Percentiles rank a stretch among this genome's conserved stretches.
These are phyloP conservation scores for Cottus gobio DNA, from an alignment of 2,113 vertebrate species.

Conservation along the genomic window DNA sequence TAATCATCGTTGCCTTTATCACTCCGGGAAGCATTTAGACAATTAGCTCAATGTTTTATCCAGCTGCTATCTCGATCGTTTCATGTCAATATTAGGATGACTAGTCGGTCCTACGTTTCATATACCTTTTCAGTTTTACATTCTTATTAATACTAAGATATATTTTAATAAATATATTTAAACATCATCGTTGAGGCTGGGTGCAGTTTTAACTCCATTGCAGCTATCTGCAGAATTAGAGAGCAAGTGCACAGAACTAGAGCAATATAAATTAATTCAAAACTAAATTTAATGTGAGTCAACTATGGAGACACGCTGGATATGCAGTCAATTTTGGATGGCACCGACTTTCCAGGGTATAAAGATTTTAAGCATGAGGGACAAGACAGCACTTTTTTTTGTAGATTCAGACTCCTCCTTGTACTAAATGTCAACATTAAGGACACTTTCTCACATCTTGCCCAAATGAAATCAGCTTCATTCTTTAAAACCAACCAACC, in stretches of 20 bases:
- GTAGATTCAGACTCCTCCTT: neutral
- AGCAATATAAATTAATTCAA: neutral
- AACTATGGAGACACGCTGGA: neutral
- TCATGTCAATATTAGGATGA: slow-evolving; percentile 56
- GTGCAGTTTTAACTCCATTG: neutral
- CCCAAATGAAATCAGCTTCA: neutral
- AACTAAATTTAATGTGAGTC: neutral
- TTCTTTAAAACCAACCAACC: neutral
- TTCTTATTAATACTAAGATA: neutral
- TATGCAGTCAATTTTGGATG: slow-evolving; percentile 35
- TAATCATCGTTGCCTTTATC: slow-evolving; percentile 66
- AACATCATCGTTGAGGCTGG: neutral
- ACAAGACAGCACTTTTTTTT: neutral
- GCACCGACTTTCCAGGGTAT: slow-evolving; percentile 21
- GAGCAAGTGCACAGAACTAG: neutral
- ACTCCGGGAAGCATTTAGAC: slow-evolving; percentile 46
- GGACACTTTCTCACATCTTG: neutral
- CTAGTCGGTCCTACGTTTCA: neutral
- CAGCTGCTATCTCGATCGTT: slow-evolving; percentile 46
- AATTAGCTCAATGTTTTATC: slow-evolving; percentile 46
- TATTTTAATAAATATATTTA: neutral
- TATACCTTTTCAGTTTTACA: neutral
- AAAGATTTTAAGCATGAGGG: neutral
- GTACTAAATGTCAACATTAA: slow-evolving; percentile 2
- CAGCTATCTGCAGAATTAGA: neutral